phyloP scores from a whole-genome alignment of 37 sponge, comb jelly and placozoan genomes.

The Haliclona indistincta region DNA sequence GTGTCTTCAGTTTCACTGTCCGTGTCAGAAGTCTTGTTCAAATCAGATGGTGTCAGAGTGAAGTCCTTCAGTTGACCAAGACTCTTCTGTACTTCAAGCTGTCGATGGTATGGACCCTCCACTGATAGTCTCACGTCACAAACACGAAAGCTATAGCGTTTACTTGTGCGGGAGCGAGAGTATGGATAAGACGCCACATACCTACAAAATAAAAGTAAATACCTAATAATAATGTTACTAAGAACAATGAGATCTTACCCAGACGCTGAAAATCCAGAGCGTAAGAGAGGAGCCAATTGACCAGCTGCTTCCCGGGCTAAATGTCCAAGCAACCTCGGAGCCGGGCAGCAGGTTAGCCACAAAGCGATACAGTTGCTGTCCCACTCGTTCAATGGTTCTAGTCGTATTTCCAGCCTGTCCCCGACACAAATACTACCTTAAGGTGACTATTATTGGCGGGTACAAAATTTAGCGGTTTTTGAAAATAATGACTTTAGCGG shows the following conservation, averaged over 20 bases:
- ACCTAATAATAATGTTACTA: neutral
- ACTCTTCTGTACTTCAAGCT: neutral
- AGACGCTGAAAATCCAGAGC: conserved; percentile 2
- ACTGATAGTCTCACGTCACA: conserved; percentile 6
- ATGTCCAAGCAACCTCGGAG: neutral
- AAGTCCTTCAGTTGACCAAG: neutral
- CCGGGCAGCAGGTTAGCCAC: neutral
- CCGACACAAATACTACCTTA: neutral
- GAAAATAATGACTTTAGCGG: no score
- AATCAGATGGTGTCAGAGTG: neutral
- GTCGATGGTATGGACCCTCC: neutral
- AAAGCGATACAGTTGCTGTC: conserved; percentile 10
- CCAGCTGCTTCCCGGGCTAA: conserved; percentile 4
- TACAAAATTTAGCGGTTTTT: no score
- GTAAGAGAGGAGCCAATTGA: neutral
- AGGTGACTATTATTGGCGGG: no score
- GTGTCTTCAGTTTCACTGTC: neutral
- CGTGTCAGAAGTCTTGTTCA: neutral
- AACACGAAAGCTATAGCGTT: neutral
- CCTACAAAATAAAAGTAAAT: neutral
- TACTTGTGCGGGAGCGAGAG: neutral
- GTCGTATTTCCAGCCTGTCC: neutral
- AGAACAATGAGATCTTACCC: neutral
- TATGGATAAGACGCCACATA: neutral
- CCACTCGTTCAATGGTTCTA: neutral